Evolutionary conservation across 2,888 invertebrate species (phyloP).

Genomic region (Hartigia nigra): DNA sequence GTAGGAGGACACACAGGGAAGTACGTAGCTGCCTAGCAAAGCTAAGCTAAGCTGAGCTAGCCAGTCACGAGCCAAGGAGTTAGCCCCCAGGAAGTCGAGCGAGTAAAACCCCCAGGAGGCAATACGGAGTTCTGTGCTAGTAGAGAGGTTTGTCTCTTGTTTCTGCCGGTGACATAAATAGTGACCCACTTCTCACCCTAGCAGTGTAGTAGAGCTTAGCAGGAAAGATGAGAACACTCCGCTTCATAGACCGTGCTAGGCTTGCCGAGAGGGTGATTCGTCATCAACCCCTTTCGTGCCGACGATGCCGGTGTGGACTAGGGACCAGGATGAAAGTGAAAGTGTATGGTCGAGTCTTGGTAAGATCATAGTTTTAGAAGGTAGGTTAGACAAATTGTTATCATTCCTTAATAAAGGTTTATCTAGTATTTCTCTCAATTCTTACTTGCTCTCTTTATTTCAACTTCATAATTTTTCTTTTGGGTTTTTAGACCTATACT

Average conservation of each 20-base stretch:
- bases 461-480: background rate
- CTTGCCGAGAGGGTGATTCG: constrained; percentile 15
- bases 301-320: background rate
- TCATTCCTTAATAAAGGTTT: background rate
- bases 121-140: constrained; percentile 13
- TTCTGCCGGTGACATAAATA: constrained; percentile 45
- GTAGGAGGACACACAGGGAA: background rate
- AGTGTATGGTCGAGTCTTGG: no score
- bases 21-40: background rate
- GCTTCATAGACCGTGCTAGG: constrained; percentile 18
- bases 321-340: background rate
- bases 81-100: constrained; percentile 3
- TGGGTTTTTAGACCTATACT: background rate
- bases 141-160: constrained; percentile 3
- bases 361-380: background rate
- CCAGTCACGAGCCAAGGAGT: background rate
- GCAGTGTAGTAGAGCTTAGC: constrained; percentile 15
- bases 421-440: background rate
- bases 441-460: background rate
- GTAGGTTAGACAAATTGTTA: background rate
- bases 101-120: background rate
- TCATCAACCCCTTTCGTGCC: constrained; percentile 2
- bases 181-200: constrained; percentile 37
- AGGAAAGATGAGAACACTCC: constrained; percentile 31
- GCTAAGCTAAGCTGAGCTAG: background rate